phyloP scores from a whole-genome alignment of 2,113 vertebrate genomes.

The Cololabis saira region DNA sequence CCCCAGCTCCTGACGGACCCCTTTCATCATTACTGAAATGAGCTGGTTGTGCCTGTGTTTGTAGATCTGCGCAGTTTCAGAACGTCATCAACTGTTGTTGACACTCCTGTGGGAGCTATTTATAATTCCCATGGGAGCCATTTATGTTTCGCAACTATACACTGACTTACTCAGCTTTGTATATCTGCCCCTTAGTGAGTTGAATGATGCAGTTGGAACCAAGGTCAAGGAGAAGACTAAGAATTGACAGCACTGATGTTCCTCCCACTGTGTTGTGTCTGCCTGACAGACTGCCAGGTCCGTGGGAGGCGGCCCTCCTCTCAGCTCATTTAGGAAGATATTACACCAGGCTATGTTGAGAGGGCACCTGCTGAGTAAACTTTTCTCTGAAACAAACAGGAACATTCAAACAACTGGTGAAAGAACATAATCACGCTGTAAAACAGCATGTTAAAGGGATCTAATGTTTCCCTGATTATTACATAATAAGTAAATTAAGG shows the following conservation, averaged over 20 bases:
- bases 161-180: not conserved
- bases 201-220: conserved; percentile 45
- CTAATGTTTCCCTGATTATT: not conserved
- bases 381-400: conserved; percentile 42
- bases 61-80: not conserved
- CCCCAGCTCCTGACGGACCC: not conserved
- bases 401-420: not conserved
- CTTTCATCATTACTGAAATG: not conserved
- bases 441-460: not conserved
- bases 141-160: not conserved
- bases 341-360: conserved; percentile 53
- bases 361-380: conserved; percentile 53
- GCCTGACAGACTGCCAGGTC: conserved; percentile 68
- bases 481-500: not conserved
- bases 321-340: conserved; percentile 65
- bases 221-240: conserved; percentile 63
- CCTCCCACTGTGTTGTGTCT: conserved; percentile 64
- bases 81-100: not conserved
- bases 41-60: not conserved
- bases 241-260: conserved; percentile 60
- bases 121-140: not conserved
- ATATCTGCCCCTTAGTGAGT: conserved; percentile 14
- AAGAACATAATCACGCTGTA: not conserved
- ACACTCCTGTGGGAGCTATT: not conserved
- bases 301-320: conserved; percentile 52